Percentiles rank a stretch among this genome's conserved stretches.
Evolutionary conservation across 2,113 vertebrate genomes (phyloP).

Genomic region (Danio rerio): GRCz12tu NC_133186.1:25715501-25716000

Average conservation of each 20-base stretch:
- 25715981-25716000: too few relatives aligned
- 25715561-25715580: neutral
- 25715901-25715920: too few relatives aligned
- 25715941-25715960: too few relatives aligned
- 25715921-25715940: too few relatives aligned
- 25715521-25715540: neutral
- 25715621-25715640: conserved; percentile 11
- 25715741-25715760: neutral
- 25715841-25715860: too few relatives aligned
- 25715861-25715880: too few relatives aligned
- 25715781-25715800: neutral
- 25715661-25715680: conserved; percentile 5
- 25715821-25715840: too few relatives aligned
- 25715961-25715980: too few relatives aligned
- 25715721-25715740: neutral
- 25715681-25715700: neutral
- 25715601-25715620: conserved; percentile 31
- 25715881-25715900: too few relatives aligned
- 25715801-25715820: neutral
- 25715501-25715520: neutral
- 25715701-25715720: neutral
- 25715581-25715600: conserved; percentile 46
- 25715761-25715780: neutral
- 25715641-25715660: conserved; percentile 32
- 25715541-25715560: conserved; percentile 19